Percentiles rank a stretch among this genome's conserved stretches.
Conservation (phyloP, 2,113 vertebrate genomes). For the Melanerpes aurifrons region DNA sequence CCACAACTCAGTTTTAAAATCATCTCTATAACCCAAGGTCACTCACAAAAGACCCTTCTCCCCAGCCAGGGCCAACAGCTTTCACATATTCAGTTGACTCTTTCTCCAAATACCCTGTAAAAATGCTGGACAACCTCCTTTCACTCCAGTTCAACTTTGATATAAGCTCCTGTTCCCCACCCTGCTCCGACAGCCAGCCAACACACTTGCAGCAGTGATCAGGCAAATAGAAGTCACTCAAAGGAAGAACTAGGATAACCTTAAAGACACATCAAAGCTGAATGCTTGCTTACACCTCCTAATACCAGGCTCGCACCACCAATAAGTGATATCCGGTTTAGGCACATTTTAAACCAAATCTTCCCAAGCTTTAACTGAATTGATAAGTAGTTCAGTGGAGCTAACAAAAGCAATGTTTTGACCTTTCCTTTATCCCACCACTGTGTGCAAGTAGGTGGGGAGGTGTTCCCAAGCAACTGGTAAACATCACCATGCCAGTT, state of each 20-base stretch:
- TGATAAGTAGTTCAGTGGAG: background rate
- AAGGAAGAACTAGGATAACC: background rate
- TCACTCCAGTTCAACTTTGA: background rate
- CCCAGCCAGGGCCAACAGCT: background rate
- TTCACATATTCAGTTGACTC: background rate
- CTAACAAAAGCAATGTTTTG: background rate
- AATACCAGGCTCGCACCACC: background rate
- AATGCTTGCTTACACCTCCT: background rate
- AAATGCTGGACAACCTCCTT: background rate
- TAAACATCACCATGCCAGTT: background rate
- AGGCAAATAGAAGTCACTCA: background rate
- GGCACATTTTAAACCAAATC: background rate
- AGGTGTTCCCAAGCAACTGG: background rate
- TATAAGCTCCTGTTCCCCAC: accelerated
- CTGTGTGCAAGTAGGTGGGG: background rate
- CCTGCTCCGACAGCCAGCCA: background rate
- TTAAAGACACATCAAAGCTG: background rate
- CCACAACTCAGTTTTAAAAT: background rate
- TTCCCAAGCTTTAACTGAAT: background rate
- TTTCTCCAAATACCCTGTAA: background rate
- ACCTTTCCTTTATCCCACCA: background rate
- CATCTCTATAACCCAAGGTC: background rate
- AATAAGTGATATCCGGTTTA: background rate
- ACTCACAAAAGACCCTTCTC: background rate
- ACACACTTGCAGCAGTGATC: background rate